Conservation (phyloP, 1,140 invertebrate species). For the Dryas iulia region DNA sequence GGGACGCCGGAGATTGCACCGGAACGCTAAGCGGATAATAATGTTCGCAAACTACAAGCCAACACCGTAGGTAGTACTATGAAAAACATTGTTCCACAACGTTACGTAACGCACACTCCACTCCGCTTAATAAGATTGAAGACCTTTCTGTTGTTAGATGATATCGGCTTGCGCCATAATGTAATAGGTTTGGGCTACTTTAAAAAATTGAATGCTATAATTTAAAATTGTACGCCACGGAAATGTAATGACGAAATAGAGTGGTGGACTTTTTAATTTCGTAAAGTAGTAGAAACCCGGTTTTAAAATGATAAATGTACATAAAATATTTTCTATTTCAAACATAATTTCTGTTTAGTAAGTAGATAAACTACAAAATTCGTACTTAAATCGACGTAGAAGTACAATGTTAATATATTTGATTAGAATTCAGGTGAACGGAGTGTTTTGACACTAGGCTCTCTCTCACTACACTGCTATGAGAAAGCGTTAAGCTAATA, state of each 20-base stretch:
- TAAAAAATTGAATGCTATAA: slow-evolving; percentile 2
- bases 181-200: slow-evolving; percentile 8
- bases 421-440: too few species aligned
- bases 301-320: background rate
- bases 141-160: slow-evolving; percentile 11
- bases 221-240: background rate
- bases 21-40: slow-evolving; percentile 70
- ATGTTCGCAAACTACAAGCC: slow-evolving; percentile 45
- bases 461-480: too few species aligned
- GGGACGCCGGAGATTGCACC: slow-evolving; percentile 60
- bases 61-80: slow-evolving; percentile 10
- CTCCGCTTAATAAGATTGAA: slow-evolving; percentile 16
- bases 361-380: background rate
- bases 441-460: too few species aligned
- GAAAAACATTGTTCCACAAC: background rate
- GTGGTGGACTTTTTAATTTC: background rate
- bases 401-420: too few species aligned
- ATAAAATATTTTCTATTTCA: background rate
- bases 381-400: too few species aligned
- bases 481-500: too few species aligned
- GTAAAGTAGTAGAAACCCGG: background rate
- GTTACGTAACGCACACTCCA: slow-evolving; percentile 7
- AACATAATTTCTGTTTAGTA: background rate
- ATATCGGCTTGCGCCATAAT: background rate
- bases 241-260: background rate